Percentiles rank a stretch among this genome's conserved stretches.
Conservation (phyloP, 2,888 invertebrate species). For the Drosophila demipolita region DNA sequence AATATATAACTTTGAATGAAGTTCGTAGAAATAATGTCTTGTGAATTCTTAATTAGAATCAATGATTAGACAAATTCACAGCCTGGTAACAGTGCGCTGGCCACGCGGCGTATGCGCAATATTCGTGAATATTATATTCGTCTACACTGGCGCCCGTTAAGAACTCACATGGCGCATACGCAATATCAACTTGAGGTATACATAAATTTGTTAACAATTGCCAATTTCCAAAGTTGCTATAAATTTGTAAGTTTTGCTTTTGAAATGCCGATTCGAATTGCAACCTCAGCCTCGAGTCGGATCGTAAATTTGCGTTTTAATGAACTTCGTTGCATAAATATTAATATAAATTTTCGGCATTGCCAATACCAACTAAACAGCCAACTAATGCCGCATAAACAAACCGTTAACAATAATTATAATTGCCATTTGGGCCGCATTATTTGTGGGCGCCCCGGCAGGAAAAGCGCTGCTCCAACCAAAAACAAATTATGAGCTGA, state of each 20-base stretch:
- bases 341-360: conserved; percentile 77
- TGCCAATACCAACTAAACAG: conserved; percentile 72
- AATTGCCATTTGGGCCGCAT: conserved; percentile 74
- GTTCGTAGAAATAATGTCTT: conserved; percentile 25
- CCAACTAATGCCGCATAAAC: conserved; percentile 71
- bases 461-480: conserved; percentile 64
- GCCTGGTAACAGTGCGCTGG: conserved; percentile 24
- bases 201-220: conserved; percentile 75
- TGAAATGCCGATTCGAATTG: conserved; percentile 69
- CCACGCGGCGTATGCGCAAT: conserved; percentile 69
- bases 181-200: conserved; percentile 58
- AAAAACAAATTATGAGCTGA: conserved; percentile 72
- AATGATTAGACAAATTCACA: conserved; percentile 37
- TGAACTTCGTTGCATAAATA: conserved; percentile 79
- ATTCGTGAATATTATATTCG: conserved; percentile 25
- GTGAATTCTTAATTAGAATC: conserved; percentile 44
- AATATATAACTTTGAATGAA: conserved; percentile 29
- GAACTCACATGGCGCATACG: conserved; percentile 69
- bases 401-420: conserved; percentile 80
- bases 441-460: conserved; percentile 71
- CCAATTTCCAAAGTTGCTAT: conserved; percentile 64
- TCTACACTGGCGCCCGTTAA: conserved; percentile 35
- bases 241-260: conserved; percentile 71
- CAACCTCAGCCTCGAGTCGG: conserved; percentile 66
- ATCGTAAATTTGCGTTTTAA: conserved; percentile 72